phyloP scores from a whole-genome alignment of 92 coral and sea anemone genomes.

The Zoanthus sansibaricus region DNA sequence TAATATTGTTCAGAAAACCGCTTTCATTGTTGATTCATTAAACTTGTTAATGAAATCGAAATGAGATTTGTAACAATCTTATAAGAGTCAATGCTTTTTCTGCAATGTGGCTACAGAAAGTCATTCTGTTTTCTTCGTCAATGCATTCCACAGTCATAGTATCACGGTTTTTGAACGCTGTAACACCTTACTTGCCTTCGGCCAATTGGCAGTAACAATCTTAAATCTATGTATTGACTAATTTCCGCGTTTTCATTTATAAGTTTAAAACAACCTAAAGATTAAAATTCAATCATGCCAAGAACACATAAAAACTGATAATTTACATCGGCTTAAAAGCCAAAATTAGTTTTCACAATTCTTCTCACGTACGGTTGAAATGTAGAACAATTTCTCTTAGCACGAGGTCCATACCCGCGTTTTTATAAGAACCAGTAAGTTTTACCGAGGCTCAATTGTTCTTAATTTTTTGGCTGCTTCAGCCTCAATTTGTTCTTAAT shows the following conservation, averaged over 20 bases:
- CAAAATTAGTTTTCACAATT: background rate
- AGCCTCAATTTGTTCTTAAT: too few relatives aligned
- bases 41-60: background rate
- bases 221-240: background rate
- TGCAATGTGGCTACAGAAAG: background rate
- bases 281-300: background rate
- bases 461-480: too few relatives aligned
- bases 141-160: background rate
- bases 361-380: conserved; percentile 12
- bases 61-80: background rate
- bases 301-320: background rate
- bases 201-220: conserved; percentile 12
- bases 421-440: too few relatives aligned
- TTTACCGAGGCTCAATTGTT: too few relatives aligned
- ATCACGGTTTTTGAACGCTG: background rate
- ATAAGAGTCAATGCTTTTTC: background rate
- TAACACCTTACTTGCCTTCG: conserved; percentile 14
- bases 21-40: too few relatives aligned
- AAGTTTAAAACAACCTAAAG: background rate
- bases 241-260: conserved; percentile 23
- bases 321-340: conserved; percentile 19
- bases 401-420: too few relatives aligned
- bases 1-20: too few relatives aligned
- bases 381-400: background rate
- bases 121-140: background rate